Conservation (phyloP, 92 coral and sea anemone genomes). For the Blastomussa wellsi region DNA sequence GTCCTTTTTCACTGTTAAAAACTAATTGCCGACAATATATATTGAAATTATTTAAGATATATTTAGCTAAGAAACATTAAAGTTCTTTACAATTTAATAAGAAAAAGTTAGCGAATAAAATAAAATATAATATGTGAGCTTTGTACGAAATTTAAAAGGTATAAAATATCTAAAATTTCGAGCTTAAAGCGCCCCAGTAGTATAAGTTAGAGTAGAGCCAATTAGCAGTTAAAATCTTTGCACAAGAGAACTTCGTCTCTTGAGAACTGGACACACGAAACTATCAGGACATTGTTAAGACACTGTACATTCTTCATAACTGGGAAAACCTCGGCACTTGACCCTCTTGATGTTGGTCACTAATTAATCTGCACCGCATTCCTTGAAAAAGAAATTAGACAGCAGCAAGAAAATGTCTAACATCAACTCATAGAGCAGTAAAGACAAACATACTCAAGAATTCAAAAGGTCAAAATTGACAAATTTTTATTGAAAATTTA, state of each 20-base stretch:
- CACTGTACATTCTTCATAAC: neutral
- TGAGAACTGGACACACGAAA: neutral
- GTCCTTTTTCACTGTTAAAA: neutral
- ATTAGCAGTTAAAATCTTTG: neutral
- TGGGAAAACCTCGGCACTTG: neutral
- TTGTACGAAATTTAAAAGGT: too few relatives aligned
- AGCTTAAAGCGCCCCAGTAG: too few relatives aligned
- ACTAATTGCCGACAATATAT: too few relatives aligned
- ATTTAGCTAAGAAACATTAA: too few relatives aligned
- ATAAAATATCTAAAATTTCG: too few relatives aligned
- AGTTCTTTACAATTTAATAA: too few relatives aligned
- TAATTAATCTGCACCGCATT: neutral
- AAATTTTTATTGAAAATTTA: neutral
- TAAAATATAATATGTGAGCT: too few relatives aligned
- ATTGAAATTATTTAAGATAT: too few relatives aligned
- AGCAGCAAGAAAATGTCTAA: neutral
- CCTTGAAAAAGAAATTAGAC: neutral
- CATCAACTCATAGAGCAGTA: neutral
- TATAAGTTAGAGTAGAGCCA: neutral
- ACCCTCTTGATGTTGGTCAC: neutral
- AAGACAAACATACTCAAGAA: neutral
- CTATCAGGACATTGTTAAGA: neutral
- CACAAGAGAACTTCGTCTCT: neutral
- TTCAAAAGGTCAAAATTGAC: neutral
- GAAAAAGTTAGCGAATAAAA: too few relatives aligned